These are phyloP conservation scores for Plodia interpunctella DNA, from an alignment of 1,140 invertebrate genomes.

Conservation along the genomic window DNA sequence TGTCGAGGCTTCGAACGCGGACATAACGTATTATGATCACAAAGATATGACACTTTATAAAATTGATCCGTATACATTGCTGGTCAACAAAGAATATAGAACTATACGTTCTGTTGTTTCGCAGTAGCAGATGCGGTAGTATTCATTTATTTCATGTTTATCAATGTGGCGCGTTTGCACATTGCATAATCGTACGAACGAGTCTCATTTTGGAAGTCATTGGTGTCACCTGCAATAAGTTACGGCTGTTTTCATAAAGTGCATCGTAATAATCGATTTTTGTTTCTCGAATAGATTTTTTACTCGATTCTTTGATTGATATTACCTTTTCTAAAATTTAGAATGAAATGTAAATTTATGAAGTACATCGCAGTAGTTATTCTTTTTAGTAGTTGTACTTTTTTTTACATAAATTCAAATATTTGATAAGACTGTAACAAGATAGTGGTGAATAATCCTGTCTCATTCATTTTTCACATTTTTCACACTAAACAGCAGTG, in stretches of 20 bases:
- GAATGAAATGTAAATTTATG: too few relatives aligned
- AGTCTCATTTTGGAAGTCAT: not conserved
- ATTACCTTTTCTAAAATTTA: too few relatives aligned
- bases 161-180: not conserved
- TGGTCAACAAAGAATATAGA: not conserved
- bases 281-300: not conserved
- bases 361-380: too few relatives aligned
- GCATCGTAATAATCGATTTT: not conserved
- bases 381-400: too few relatives aligned
- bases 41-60: not conserved
- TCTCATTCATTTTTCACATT: too few relatives aligned
- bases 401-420: too few relatives aligned
- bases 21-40: not conserved
- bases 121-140: not conserved
- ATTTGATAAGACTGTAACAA: too few relatives aligned
- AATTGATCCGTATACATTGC: not conserved
- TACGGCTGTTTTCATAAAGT: not conserved
- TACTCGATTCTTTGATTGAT: too few relatives aligned
- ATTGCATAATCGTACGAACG: not conserved
- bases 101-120: not conserved
- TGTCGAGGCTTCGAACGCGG: constrained; percentile 1
- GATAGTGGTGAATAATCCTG: too few relatives aligned
- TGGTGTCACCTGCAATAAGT: not conserved
- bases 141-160: not conserved
- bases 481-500: too few relatives aligned